phyloP scores from a whole-genome alignment of 2,113 vertebrate genomes.

The Dermatemys mawii region DNA sequence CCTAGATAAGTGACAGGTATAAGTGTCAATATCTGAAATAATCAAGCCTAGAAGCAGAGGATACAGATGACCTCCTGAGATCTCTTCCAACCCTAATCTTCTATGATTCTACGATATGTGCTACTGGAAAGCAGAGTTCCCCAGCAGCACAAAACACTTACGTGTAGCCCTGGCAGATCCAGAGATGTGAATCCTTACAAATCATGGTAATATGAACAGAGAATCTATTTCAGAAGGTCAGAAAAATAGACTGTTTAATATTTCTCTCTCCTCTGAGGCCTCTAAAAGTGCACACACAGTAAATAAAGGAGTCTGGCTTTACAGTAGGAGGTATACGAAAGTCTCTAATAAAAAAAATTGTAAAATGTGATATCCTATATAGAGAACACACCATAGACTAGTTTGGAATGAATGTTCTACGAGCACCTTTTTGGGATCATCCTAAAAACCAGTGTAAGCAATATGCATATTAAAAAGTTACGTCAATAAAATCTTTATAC shows the following conservation, averaged over 20 bases:
- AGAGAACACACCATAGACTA: neutral
- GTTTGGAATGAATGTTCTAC: neutral
- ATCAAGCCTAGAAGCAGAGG: neutral
- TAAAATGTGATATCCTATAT: neutral
- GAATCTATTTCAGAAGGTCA: neutral
- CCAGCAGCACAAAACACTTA: neutral
- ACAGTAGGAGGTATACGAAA: neutral
- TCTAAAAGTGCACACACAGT: neutral
- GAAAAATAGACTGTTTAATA: neutral
- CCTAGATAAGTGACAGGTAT: neutral
- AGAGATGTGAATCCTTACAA: neutral
- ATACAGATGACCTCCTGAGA: too few relatives aligned
- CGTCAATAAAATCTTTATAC: neutral
- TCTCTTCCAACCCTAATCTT: too few relatives aligned
- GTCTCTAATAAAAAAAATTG: neutral
- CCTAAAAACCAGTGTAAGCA: neutral
- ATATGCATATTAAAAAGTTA: neutral
- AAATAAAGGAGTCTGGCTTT: neutral
- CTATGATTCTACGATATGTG: too few relatives aligned
- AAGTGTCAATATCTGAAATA: fast-evolving
- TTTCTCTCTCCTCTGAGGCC: neutral
- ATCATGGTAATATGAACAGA: neutral
- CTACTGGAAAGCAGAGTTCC: neutral
- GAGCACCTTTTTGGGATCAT: neutral
- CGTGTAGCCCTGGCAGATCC: neutral